Base-by-base conservation (phyloP, 2,113 vertebrate species). In the Daboia siamensis region DNA sequence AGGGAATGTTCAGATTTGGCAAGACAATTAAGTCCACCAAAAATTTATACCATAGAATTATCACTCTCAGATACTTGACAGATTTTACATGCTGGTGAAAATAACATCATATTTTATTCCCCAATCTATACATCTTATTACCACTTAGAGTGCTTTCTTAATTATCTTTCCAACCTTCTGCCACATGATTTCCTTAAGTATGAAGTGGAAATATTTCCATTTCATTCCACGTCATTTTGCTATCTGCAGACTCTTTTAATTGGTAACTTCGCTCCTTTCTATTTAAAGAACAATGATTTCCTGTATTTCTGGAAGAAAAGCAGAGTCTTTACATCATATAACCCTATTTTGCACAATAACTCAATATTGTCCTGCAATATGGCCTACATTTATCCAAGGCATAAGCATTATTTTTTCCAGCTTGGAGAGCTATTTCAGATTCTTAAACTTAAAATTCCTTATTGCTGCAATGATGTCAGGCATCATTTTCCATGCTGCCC, bases 21-120 rank as follows among this genome's bases (percentile, higher is more conserved):
- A 97, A 97, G 97, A 97, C 97, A 97, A 90, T 96, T 90, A 94
- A 97, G 96, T 94, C 96, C 95, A 98, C 96, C 97, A 96, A 96
- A 96, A 97, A 96, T 97, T 96, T 96, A 96, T 95, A 93, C 95
- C 96, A 95, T 95, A 96, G 97, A 97, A 97, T 96, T 96, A 95
- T 94, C 96, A 93, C 86, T 94, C 92, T 96, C 96, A 97, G 97
- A 97, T 96, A 97, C 96, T 97, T 97, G 97, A 97, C 97, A 95
- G 94, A 74, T 96, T 94, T 95, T 95, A 93, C 93, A 91, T 95
- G 94, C 96, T 93, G 93, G 90, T 97, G 95, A 93, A 97, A 95
- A 97, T 93, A 90, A 95, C 96, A 96, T 96, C 96, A 55, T 95
- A 96, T 94, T 91, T 97, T 96, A 96, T 96, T 95, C 96, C 95